phyloP scores from a whole-genome alignment of 2,888 invertebrate genomes.

The Lithophane leautieri region DNA sequence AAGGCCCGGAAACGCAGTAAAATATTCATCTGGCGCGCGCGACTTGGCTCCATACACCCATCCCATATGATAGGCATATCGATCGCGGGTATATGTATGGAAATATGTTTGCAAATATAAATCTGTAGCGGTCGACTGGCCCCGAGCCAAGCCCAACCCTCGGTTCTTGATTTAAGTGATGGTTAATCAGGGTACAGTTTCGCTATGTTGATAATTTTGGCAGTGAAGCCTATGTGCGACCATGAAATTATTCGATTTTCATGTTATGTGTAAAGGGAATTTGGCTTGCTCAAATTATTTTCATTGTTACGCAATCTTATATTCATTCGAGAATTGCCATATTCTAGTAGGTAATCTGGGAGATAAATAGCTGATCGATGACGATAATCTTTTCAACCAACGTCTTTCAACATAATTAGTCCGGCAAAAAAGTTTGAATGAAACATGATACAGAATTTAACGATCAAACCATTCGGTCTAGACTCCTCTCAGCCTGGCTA shows the following conservation, averaged over 20 bases:
- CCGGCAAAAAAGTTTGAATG: not conserved
- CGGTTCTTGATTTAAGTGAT: constrained; percentile 73
- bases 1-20: constrained; percentile 55
- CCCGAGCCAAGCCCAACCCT: constrained; percentile 72
- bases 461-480: constrained; percentile 19
- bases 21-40: constrained; percentile 58
- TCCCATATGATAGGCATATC: constrained; percentile 63
- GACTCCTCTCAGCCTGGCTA: not conserved
- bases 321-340: not conserved
- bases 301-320: not conserved
- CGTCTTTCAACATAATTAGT: not conserved
- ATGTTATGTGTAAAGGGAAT: constrained; percentile 18
- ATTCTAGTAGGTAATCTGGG: not conserved
- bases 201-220: constrained; percentile 60
- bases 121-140: constrained; percentile 82
- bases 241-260: constrained; percentile 28
- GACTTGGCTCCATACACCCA: constrained; percentile 57
- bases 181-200: constrained; percentile 72
- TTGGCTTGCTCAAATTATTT: constrained; percentile 15
- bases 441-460: constrained; percentile 7
- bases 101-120: constrained; percentile 78
- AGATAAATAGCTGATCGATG: not conserved
- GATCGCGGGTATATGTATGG: constrained; percentile 75
- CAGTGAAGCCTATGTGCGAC: constrained; percentile 36
- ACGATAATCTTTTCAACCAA: not conserved